Conservation (phyloP, 2,888 invertebrate species). For the Lamellibrachia satsuma region DNA sequence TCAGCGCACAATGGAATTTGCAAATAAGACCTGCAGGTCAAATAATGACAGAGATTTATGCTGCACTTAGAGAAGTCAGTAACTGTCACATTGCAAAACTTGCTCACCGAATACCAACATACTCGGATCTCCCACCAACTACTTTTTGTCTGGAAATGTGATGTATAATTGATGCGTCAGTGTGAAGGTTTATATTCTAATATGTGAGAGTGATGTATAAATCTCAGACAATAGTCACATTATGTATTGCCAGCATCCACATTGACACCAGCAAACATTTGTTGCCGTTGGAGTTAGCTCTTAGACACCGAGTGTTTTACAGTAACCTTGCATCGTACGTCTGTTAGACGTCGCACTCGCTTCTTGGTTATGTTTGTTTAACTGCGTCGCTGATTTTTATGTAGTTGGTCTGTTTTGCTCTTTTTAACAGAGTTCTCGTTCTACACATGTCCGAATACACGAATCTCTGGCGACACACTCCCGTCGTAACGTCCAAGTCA, state of each 20-base stretch:
- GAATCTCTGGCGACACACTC: background rate
- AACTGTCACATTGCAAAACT: background rate
- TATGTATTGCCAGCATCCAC: background rate
- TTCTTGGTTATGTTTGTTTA: background rate
- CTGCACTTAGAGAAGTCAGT: background rate
- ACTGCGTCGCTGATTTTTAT: slow-evolving; percentile 5
- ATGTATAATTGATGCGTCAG: background rate
- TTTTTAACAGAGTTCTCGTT: background rate
- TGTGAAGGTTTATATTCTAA: background rate
- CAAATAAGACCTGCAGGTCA: background rate
- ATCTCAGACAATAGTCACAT: background rate
- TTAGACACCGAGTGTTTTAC: background rate
- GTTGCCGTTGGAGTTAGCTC: background rate
- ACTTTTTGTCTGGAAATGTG: background rate
- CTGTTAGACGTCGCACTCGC: background rate
- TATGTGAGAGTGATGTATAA: background rate
- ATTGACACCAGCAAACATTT: background rate
- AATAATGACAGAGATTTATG: background rate
- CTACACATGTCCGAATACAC: background rate
- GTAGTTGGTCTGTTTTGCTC: background rate
- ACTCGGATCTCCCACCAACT: background rate
- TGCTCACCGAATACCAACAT: background rate
- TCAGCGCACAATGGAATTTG: background rate
- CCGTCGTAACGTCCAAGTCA: background rate
- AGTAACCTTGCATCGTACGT: background rate